Evolutionary conservation across 1,140 invertebrate species (phyloP), one percentile per base, ranked within the genome.

Genomic region (Scaptomyza graminum): DNA sequence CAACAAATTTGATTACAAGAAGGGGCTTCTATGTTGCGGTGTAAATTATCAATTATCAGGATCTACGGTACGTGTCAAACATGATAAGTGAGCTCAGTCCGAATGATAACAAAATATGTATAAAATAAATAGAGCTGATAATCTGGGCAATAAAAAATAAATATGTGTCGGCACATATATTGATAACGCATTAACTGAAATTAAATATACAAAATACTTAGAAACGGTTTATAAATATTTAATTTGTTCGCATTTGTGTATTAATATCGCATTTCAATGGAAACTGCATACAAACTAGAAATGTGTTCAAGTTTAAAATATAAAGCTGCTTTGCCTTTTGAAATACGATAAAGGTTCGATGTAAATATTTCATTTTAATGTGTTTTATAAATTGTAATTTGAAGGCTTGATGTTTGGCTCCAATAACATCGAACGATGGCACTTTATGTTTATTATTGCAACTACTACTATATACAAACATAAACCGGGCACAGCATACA

Each of bases 31-130:
- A 16, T 2, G 11, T 11, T 25, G 18, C 4, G 18, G 8, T 43
- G 47, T 44, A 44, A 37, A 47, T 59, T 59, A 71, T 71, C 67
- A 46, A 44, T 57, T 1, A 9, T 22, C 7, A 34, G 31, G 68
- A 71, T 71, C 68, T 71, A 15, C 57, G 68, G 62, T 62, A 71
- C 68, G 68, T 71, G 59, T 43, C 12, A 12, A 16, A 34, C 39
- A 41, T 31, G 68, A 71, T 71, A 41, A 70, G 65, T 44, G 56
- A 46, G 44, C 50, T 31, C 56, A 47, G 44, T 47, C 11, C 18
- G 18, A 47, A n/a, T 71, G 68, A 71, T 71, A 71, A 71, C 68
- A 52, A 39, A 18, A 31, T 64, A 56, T 55, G n/a, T n/a, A 69
- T 55, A 47, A 46, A 39, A 31, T 64, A 56, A 55, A 64, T 50